Evolutionary conservation across 2,113 vertebrate genomes (phyloP), one percentile per base, ranked within the genome.

Genomic region (Oncorhynchus tshawytscha): DNA sequence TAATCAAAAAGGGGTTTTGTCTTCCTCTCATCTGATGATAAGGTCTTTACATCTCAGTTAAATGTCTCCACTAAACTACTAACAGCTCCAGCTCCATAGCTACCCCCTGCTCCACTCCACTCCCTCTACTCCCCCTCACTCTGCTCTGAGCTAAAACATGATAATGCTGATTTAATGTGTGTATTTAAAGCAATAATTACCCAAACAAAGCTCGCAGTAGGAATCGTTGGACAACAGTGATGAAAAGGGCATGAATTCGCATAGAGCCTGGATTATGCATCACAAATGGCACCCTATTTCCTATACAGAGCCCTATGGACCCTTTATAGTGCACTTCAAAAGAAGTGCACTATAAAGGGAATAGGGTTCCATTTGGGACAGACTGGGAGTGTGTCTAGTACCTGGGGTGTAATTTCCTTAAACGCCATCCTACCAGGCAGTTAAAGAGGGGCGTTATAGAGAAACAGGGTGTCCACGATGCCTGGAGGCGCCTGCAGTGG

Each of bases 321-420:
- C 9, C 39, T 11, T 9, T 7, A 34, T 34, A 34, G 34, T 34
- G 34, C 34, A 7, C 34, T 9, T 45, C 39, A 45, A 45, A 45
- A 45, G 9, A 11, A 11, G 39, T 9, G 39, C 39, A 45, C 39
- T 11, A 45, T 45, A 45, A 45, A 45, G 39, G 9, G 39, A 45
- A 45, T 11, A 45, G 39, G 2, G 39, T 12, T 45, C 9, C 39
- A 45, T 45, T 45, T 45, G 39, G 39, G 39, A 45, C 39, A 45
- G 9, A 11, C 39, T 45, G 2, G 39, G 9, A 45, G 39, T 45
- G 79, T 67, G 84, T 64, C 83, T 84, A 84, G 75, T 79, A 87
- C 78, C 79, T 80, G 76, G 84, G 85, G 86, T 90, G 85, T 88
- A 83, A 90, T 90, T 90, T 88, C 83, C 83, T 88, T 90, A 87